Evolutionary conservation across 2,797 vertebrate genomes (phyloP).

Genomic region (Ctenochaetus hawaiiensis): DNA sequence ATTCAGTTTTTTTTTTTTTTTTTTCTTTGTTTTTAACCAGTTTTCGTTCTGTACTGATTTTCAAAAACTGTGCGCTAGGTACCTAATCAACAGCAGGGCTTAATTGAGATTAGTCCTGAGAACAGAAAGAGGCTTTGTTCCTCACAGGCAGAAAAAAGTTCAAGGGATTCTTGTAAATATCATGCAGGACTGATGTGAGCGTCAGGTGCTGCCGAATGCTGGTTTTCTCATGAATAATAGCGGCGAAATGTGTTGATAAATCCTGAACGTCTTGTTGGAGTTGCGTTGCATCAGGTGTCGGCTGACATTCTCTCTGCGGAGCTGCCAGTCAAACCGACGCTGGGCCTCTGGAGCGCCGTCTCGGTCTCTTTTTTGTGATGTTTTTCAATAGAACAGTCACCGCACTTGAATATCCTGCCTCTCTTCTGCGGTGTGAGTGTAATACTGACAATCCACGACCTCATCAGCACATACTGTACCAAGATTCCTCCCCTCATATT

Average conservation of each 20-base stretch:
- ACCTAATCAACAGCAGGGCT: conserved; percentile 58
- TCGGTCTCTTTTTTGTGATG: conserved; percentile 48
- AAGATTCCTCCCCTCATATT: conserved; percentile 40
- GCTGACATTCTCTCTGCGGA: conserved; percentile 81
- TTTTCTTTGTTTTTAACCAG: not conserved
- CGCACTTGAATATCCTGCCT: conserved; percentile 54
- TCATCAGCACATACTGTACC: conserved; percentile 27
- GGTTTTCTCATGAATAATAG: conserved; percentile 78
- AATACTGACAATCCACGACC: conserved; percentile 56
- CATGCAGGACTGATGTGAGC: conserved; percentile 70
- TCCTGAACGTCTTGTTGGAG: conserved; percentile 75
- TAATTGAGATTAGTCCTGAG: conserved; percentile 71
- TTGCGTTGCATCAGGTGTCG: conserved; percentile 78
- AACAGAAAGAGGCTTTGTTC: conserved; percentile 60
- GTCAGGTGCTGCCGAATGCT: conserved; percentile 60
- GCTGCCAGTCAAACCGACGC: conserved; percentile 75
- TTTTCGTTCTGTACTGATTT: conserved; percentile 48
- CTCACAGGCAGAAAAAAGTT: conserved; percentile 60
- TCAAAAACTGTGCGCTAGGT: conserved; percentile 28
- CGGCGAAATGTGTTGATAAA: conserved; percentile 77
- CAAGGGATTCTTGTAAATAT: conserved; percentile 77
- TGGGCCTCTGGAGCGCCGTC: conserved; percentile 59
- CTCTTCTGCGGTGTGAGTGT: conserved; percentile 37
- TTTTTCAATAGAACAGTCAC: conserved; percentile 58
- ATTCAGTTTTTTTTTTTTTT: conserved; percentile 19